Evolutionary conservation across 2,797 vertebrate species (phyloP).

Genomic region (Hippoglossus hippoglossus): DNA sequence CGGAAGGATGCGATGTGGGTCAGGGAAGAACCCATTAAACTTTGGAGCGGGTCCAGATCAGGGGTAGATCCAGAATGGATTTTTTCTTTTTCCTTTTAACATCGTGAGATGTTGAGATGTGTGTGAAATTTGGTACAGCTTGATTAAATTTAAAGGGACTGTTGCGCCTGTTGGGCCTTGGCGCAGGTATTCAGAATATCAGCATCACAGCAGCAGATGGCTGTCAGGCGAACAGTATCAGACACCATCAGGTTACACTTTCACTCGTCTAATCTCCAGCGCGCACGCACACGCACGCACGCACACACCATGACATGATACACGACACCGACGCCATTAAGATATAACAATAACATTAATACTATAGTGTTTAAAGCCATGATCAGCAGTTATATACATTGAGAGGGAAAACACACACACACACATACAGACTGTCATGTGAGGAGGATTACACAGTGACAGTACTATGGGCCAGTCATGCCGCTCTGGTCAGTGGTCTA

Average conservation of each 20-base stretch:
- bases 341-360: neutral
- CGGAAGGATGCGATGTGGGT: too few species aligned
- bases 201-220: conserved; percentile 59
- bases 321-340: neutral
- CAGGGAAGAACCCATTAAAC: too few species aligned
- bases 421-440: conserved; percentile 26
- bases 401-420: neutral
- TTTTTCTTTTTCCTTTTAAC: neutral
- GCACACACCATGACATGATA: neutral
- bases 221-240: conserved; percentile 57
- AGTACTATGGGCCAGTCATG: conserved; percentile 31
- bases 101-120: too few species aligned
- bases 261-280: conserved; percentile 48
- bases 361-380: neutral
- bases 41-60: too few species aligned
- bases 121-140: neutral
- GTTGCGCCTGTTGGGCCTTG: too few species aligned
- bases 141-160: too few species aligned
- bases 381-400: neutral
- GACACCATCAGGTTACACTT: conserved; percentile 36
- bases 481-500: conserved; percentile 56
- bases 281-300: neutral
- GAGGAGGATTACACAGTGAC: conserved; percentile 54
- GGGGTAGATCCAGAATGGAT: too few species aligned
- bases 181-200: conserved; percentile 15